phyloP scores from a whole-genome alignment of 2,113 vertebrate genomes.

The Ptilorrhoa leucosticta region DNA sequence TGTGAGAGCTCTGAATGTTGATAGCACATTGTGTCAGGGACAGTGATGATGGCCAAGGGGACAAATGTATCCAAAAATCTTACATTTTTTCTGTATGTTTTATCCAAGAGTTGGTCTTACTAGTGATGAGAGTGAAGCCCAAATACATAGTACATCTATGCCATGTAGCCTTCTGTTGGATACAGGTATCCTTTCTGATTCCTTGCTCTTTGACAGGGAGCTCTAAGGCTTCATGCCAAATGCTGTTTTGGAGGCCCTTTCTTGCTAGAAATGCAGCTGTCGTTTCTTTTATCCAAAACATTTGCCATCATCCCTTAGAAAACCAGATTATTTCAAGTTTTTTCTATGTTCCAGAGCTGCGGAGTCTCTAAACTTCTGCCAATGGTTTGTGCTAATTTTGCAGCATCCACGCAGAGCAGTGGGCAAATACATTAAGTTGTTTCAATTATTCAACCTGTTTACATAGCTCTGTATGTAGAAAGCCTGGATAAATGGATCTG shows the following conservation, averaged over 20 bases:
- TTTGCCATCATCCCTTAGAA: not conserved
- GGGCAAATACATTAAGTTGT: not conserved
- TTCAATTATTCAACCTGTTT: conserved; percentile 55
- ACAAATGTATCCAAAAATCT: not conserved
- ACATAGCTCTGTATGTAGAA: conserved; percentile 48
- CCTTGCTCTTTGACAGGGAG: not conserved
- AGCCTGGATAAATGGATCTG: conserved; percentile 26
- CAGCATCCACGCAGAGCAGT: not conserved
- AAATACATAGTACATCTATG: not conserved
- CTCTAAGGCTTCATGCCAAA: not conserved
- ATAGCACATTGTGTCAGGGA: not conserved
- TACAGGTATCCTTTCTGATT: not conserved
- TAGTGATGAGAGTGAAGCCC: not conserved
- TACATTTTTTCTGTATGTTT: not conserved
- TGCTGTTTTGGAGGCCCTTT: not conserved
- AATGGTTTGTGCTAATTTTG: not conserved
- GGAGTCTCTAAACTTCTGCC: not conserved
- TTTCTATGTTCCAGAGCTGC: not conserved
- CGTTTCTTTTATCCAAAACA: not conserved
- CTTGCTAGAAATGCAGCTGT: not conserved
- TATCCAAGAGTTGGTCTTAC: not conserved
- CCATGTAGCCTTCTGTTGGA: not conserved
- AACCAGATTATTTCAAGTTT: not conserved
- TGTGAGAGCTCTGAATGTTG: not conserved
- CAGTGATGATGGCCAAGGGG: not conserved